Evolutionary conservation across 2,888 invertebrate species (phyloP), one percentile per base, ranked within the genome.

Genomic region (Bedellia somnulentella): DNA sequence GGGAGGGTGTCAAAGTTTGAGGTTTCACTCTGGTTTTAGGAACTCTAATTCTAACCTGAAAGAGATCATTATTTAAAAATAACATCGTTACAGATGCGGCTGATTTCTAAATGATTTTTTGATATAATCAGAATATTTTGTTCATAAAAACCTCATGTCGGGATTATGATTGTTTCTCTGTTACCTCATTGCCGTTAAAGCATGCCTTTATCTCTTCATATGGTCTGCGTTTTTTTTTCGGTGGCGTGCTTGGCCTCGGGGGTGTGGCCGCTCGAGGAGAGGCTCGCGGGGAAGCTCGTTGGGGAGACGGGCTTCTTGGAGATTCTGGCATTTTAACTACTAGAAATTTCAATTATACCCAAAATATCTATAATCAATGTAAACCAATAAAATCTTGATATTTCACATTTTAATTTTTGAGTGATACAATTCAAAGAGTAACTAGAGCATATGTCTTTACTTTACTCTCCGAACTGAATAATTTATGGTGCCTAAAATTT

Each of bases 141-240:
- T 21, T 21, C 3, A n/a, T 23, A 23, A 23, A 9, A 4, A 23
- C n/a, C 9, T 23, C 4, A 23, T 13, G 12, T 4, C 14, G 12
- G 24, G 4, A 8, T 10, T 6, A 24, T 13, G 4, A 5, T 5
- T 24, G 9, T 24, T 4, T 24, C 4, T 12, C 14, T 12, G 12
- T 8, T 44, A 68, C 71, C 44, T 82, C 80, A 45, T 85, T 85
- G 23, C 80, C 82, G 29, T 83, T 80, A 61, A 84, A 80, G 18
- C 77, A 71, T 2, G 84, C 83, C 1, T 81, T 81, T 24, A 85
- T 83, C 57, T 85, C 83, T 55, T 83, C 82, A 40, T 80, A 82
- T 21, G 57, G 67, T 35, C 55, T 3, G 4, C 13, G 9, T 21
- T n/a, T 4, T 2, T 17, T 13, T 8, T 17, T 8, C 9, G 28